Evolutionary conservation across 2,797 vertebrate genomes (phyloP).

Genomic region (Tokudaia muenninki): DNA sequence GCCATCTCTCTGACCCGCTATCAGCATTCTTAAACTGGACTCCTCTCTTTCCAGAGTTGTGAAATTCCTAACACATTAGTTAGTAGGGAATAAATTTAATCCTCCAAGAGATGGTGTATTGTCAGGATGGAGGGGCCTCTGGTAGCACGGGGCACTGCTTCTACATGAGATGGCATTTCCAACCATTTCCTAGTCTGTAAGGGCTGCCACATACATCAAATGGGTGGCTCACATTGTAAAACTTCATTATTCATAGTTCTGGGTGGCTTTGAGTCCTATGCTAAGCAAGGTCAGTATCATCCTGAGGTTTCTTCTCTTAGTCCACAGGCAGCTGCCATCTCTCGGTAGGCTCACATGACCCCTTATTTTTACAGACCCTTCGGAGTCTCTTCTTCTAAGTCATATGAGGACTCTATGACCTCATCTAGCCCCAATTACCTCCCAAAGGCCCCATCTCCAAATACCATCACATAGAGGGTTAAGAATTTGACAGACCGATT

Average conservation of each 20-base stretch:
- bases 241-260: not conserved
- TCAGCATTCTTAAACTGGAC: not conserved
- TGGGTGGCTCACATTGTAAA: not conserved
- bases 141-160: not conserved
- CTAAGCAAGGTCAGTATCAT: not conserved
- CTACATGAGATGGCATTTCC: not conserved
- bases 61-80: not conserved
- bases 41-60: conserved; percentile 2
- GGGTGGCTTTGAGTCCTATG: not conserved
- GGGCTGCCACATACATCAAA: not conserved
- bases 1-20: not conserved
- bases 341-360: not conserved
- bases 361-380: not conserved
- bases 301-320: not conserved
- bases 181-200: not conserved
- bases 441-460: not conserved
- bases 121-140: not conserved
- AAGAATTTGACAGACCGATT: not conserved
- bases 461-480: not conserved
- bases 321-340: not conserved
- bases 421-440: not conserved
- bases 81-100: not conserved
- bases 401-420: not conserved
- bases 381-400: not conserved
- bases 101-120: not conserved